Conservation (phyloP, 2,797 vertebrate species). For the Pteronotus mesoamericanus region DNA sequence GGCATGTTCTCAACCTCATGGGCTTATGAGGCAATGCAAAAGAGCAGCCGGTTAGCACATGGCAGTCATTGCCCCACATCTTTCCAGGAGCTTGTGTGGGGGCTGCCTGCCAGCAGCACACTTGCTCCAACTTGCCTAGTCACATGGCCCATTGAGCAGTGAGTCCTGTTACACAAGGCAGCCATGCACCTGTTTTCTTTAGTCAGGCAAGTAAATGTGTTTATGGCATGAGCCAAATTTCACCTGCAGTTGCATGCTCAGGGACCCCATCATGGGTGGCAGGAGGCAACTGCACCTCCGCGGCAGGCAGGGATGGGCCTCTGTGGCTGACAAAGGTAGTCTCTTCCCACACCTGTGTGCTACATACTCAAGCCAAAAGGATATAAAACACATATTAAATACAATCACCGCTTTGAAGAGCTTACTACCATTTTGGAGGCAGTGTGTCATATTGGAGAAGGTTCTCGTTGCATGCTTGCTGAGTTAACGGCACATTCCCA, state of each 20-base stretch:
- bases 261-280: background rate
- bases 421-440: background rate
- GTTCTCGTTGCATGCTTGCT: background rate
- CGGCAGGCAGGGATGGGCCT: background rate
- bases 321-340: background rate
- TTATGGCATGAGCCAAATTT: constrained; percentile 18
- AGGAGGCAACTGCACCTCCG: background rate
- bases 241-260: background rate
- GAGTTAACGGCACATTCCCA: background rate
- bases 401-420: background rate
- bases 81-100: background rate
- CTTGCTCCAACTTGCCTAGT: constrained; percentile 51
- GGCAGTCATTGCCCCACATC: background rate
- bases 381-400: background rate
- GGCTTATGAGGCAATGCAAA: background rate
- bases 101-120: constrained; percentile 40
- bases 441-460: background rate
- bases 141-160: background rate
- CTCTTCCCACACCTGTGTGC: constrained; percentile 47
- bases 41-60: background rate
- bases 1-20: background rate
- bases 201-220: constrained; percentile 11
- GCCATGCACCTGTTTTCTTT: constrained; percentile 55
- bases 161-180: background rate
- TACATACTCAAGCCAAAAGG: background rate